These are phyloP conservation scores for Clarias pachynema DNA, from an alignment of 2,797 vertebrate species.

Conservation along the genomic window DNA sequence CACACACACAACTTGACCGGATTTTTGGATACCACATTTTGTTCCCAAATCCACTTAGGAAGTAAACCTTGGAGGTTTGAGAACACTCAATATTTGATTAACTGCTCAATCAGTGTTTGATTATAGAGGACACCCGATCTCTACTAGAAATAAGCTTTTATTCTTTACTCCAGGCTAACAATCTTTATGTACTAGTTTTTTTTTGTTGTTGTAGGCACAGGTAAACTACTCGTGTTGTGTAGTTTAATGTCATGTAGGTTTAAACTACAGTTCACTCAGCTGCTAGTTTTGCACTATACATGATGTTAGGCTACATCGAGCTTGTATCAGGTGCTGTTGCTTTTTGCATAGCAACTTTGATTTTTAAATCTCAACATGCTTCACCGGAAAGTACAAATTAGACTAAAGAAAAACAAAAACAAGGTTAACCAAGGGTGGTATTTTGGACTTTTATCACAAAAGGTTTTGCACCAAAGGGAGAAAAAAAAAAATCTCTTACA, in stretches of 20 bases:
- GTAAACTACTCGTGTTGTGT: background rate
- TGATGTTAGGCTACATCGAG: background rate
- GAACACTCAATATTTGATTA: conserved; percentile 19
- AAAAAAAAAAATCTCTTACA: background rate
- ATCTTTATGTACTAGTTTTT: background rate
- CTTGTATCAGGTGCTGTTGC: background rate
- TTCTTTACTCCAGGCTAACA: background rate
- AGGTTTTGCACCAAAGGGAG: background rate
- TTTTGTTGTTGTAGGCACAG: background rate
- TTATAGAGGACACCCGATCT: conserved; percentile 23
- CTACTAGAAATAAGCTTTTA: background rate
- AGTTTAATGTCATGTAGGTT: background rate
- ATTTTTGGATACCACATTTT: conserved; percentile 18
- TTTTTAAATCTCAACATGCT: background rate
- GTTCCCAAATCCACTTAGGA: conserved; percentile 8
- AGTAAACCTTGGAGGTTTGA: conserved; percentile 17
- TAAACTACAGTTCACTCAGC: background rate
- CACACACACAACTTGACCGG: background rate
- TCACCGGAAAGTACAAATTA: background rate
- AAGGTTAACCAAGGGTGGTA: too few species aligned
- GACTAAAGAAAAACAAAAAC: background rate
- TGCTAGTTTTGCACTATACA: background rate
- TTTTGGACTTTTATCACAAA: background rate
- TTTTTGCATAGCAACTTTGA: background rate
- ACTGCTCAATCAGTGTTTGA: conserved; percentile 12